Conservation (phyloP, 2,888 invertebrate genomes). For the Plutella xylostella region DNA sequence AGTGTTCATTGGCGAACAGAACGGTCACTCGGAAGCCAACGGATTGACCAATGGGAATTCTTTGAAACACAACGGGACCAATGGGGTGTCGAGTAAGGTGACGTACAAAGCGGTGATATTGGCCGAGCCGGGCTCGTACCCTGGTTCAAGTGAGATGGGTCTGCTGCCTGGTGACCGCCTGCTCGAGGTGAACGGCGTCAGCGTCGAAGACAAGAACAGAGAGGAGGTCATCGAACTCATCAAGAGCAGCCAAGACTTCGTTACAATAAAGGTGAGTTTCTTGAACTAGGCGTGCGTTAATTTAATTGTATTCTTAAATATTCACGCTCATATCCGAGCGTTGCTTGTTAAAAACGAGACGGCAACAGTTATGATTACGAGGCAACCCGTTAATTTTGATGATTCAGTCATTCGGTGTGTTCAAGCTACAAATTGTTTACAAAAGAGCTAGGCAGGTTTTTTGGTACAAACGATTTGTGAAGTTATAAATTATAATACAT, state of each 20-base stretch:
- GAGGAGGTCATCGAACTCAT: conserved; percentile 96
- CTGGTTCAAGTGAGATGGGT: conserved; percentile 82
- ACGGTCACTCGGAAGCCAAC: conserved; percentile 39
- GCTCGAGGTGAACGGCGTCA: conserved; percentile 88
- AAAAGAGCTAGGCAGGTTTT: too few species aligned
- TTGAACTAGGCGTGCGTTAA: too few species aligned
- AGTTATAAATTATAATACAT: too few species aligned
- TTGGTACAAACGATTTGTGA: too few species aligned
- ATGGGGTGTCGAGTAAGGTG: conserved; percentile 49
- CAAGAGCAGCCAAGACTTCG: conserved; percentile 84
- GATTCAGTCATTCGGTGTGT: too few species aligned
- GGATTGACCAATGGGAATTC: conserved; percentile 46
- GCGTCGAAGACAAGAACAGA: conserved; percentile 86
- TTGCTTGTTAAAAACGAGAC: too few species aligned
- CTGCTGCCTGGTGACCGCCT: conserved; percentile 95
- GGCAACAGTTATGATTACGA: too few species aligned
- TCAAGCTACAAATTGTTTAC: too few species aligned
- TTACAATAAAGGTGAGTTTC: conserved; percentile 82
- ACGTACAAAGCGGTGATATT: conserved; percentile 83
- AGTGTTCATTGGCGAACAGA: conserved; percentile 47
- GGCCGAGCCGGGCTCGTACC: conserved; percentile 89
- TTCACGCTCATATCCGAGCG: too few species aligned
- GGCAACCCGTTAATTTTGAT: conserved; percentile 7
- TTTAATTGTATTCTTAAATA: too few species aligned
- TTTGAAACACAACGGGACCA: conserved; percentile 39